A percentile compares a stretch with the other conserved stretches of the same genome.
phyloP scores from a whole-genome alignment of 2,888 invertebrate species.

The Drosophila pseudotalamancana region DNA sequence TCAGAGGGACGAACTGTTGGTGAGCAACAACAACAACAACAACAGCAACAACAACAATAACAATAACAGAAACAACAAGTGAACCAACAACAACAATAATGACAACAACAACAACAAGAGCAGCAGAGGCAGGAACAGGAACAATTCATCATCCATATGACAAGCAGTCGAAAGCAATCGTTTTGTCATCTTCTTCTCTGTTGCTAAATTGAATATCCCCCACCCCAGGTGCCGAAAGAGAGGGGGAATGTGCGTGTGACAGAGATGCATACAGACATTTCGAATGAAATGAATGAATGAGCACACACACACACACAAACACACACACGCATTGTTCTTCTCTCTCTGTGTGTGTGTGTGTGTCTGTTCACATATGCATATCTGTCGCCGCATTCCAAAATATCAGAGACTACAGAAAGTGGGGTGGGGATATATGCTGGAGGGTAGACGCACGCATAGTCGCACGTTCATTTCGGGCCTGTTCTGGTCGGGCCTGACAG shows the following conservation, averaged over 20 bases:
- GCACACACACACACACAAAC: conserved; percentile 38
- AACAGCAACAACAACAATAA: conserved; percentile 7
- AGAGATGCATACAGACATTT: conserved; percentile 44
- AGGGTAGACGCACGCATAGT: conserved; percentile 59
- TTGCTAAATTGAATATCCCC: conserved; percentile 83
- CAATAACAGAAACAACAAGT: conserved; percentile 75
- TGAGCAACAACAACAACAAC: too few relatives aligned
- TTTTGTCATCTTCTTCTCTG: conserved; percentile 83
- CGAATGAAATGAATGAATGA: conserved; percentile 75
- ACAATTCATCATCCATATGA: conserved; percentile 77
- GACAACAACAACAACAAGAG: conserved; percentile 16
- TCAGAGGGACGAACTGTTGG: too few relatives aligned
- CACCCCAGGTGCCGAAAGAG: background rate
- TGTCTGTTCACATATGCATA: conserved; percentile 66
- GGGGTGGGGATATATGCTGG: background rate
- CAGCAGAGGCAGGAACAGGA: conserved; percentile 65
- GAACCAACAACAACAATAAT: conserved; percentile 18
- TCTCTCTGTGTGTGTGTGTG: conserved; percentile 15
- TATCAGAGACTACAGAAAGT: conserved; percentile 47
- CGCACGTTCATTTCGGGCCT: conserved; percentile 60
- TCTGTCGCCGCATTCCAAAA: conserved; percentile 76
- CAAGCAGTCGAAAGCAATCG: conserved; percentile 84
- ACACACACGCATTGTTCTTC: conserved; percentile 28
- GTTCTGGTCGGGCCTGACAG: conserved; percentile 46
- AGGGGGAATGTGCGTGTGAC: conserved; percentile 14